Percentiles rank a stretch among this genome's conserved stretches.
These are phyloP conservation scores for Daboia siamensis DNA, from an alignment of 2,113 vertebrate genomes.

Conservation along the genomic window DNA sequence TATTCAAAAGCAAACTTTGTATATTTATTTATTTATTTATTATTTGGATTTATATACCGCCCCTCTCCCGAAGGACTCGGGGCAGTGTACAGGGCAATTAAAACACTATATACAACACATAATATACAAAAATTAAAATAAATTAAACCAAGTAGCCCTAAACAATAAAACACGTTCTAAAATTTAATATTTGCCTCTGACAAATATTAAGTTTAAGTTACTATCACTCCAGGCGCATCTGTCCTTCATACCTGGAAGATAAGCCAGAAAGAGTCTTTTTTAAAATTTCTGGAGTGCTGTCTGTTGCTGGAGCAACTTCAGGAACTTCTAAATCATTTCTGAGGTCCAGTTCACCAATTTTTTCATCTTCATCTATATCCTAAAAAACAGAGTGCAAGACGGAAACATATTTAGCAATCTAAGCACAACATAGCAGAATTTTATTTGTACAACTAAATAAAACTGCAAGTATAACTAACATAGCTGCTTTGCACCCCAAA, in stretches of 20 bases:
- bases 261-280: conserved; percentile 91
- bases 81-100: too few relatives aligned
- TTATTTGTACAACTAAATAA: background rate
- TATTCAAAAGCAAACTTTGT: background rate
- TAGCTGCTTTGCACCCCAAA: background rate
- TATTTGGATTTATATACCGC: too few relatives aligned
- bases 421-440: background rate
- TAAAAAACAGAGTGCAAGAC: conserved; percentile 50
- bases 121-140: too few relatives aligned
- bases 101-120: too few relatives aligned
- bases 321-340: conserved; percentile 72
- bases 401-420: background rate
- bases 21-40: too few relatives aligned
- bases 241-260: conserved; percentile 83
- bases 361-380: conserved; percentile 86
- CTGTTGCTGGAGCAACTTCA: conserved; percentile 77
- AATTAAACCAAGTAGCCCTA: too few relatives aligned
- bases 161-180: too few relatives aligned
- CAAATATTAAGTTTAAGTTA: background rate
- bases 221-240: background rate
- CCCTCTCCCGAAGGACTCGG: too few relatives aligned
- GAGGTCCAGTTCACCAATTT: conserved; percentile 78
- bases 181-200: background rate
- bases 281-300: conserved; percentile 93
- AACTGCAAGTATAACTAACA: background rate